A percentile compares a stretch with the other conserved stretches of the same genome.
phyloP scores from a whole-genome alignment of 2,113 vertebrate genomes.

The Cynopterus brachyotis region DNA sequence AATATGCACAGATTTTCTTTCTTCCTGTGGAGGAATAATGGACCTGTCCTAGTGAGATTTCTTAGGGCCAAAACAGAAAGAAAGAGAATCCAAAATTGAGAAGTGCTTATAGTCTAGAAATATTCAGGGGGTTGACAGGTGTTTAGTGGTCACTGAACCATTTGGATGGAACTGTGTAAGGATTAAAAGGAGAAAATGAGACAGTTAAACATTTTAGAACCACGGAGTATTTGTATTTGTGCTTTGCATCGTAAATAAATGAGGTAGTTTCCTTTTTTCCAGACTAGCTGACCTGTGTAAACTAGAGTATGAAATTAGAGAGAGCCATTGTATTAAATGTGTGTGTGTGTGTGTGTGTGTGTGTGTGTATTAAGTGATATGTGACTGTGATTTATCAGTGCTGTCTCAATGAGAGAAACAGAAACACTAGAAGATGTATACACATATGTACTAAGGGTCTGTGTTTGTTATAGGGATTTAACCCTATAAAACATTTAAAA shows the following conservation, averaged over 20 bases:
- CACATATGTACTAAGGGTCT: not conserved
- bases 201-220: not conserved
- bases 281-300: not conserved
- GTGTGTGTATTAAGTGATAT: not conserved
- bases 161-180: not conserved
- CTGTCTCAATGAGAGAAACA: not conserved
- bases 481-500: not conserved
- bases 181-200: constrained; percentile 7
- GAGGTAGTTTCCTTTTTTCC: not conserved
- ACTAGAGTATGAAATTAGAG: not conserved
- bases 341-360: not conserved
- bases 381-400: not conserved
- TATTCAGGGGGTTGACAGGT: not conserved
- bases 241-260: not conserved
- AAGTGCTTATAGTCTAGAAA: not conserved
- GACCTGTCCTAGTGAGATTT: not conserved
- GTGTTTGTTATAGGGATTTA: not conserved
- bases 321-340: not conserved
- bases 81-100: not conserved
- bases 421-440: not conserved
- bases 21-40: not conserved
- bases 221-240: not conserved
- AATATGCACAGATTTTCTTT: not conserved
- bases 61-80: not conserved
- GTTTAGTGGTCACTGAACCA: not conserved